Percentiles rank a stretch among this genome's conserved stretches.
Conservation (phyloP, 2,113 vertebrate genomes). For the Osmerus mordax region DNA sequence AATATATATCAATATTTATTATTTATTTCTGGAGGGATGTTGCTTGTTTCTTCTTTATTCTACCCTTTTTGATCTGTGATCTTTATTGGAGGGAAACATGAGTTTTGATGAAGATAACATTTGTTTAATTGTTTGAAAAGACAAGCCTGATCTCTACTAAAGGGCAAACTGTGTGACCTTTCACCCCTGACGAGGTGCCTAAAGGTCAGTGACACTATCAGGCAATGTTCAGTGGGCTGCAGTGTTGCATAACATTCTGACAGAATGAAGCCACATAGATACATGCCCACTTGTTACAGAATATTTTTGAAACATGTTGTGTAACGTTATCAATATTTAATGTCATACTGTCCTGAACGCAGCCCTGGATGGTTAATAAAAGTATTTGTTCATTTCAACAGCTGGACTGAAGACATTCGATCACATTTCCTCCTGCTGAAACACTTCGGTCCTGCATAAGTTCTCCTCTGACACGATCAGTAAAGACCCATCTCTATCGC, state of each 20-base stretch:
- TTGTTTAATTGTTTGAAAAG: background rate
- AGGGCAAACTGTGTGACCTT: slow-evolving; percentile 17
- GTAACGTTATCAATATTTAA: background rate
- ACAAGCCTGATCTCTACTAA: slow-evolving; percentile 11
- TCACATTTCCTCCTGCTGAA: background rate
- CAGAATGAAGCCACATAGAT: slow-evolving; percentile 25
- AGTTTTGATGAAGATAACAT: slow-evolving; percentile 13
- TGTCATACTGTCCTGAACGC: slow-evolving; percentile 29
- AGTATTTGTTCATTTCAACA: background rate
- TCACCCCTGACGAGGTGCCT: slow-evolving; percentile 10
- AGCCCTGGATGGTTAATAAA: background rate
- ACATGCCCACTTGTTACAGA: slow-evolving; percentile 41
- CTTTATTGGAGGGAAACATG: slow-evolving; percentile 1
- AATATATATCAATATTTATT: slow-evolving; percentile 4
- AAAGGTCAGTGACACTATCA: slow-evolving; percentile 27
- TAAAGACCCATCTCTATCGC: slow-evolving; percentile 18
- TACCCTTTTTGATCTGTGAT: background rate
- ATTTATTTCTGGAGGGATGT: slow-evolving; percentile 8
- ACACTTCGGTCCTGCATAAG: slow-evolving; percentile 22
- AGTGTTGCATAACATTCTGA: background rate
- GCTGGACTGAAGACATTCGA: background rate
- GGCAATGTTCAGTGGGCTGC: background rate
- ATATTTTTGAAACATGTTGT: background rate
- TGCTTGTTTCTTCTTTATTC: slow-evolving; percentile 9
- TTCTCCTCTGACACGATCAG: slow-evolving; percentile 7